Conservation (phyloP, 2,113 vertebrate genomes). For the Manacus vitellinus region DNA sequence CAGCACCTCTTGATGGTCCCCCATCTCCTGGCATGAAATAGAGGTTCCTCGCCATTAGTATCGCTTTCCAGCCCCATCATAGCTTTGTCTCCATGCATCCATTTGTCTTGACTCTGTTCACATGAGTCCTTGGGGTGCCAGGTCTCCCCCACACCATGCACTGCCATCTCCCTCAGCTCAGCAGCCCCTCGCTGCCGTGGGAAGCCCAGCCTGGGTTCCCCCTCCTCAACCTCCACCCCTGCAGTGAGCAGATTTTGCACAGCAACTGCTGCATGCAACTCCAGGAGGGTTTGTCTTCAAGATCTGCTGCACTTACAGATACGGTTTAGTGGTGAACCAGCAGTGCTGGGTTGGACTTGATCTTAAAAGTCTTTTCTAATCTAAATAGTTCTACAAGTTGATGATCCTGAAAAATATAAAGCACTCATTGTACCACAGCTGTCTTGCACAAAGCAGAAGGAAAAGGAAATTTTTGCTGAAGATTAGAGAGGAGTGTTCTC, state of each 20-base stretch:
- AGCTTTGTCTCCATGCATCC: not conserved
- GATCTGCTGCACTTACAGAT: not conserved
- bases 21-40: not conserved
- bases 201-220: not conserved
- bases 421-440: accelerated
- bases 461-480: not conserved
- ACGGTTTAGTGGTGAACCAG: not conserved
- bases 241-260: not conserved
- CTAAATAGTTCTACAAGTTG: not conserved
- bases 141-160: not conserved
- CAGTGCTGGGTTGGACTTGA: not conserved
- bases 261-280: not conserved
- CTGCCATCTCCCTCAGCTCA: accelerated
- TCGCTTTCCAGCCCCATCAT: not conserved
- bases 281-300: not conserved
- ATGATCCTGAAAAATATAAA: not conserved
- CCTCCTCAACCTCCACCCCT: not conserved
- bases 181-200: accelerated
- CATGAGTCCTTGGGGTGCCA: not conserved
- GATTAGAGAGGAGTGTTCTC: not conserved
- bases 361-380: not conserved
- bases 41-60: not conserved
- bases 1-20: not conserved
- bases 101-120: not conserved
- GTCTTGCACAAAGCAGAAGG: not conserved